Evolutionary conservation across 1,140 invertebrate genomes (phyloP).

Genomic region (Cydia splendana): DNA sequence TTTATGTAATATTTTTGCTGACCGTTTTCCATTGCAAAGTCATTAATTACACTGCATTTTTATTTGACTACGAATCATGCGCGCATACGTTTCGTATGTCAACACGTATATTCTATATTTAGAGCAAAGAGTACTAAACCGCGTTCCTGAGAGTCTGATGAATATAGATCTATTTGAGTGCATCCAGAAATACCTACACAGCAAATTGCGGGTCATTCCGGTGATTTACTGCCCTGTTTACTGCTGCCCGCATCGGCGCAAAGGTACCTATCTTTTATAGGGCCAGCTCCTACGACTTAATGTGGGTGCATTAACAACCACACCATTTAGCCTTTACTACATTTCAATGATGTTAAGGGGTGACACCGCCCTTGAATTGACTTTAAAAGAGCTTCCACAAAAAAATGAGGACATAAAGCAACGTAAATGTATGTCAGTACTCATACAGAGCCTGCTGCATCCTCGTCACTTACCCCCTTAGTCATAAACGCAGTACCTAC

Average conservation of each 20-base stretch:
- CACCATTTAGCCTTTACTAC: neutral
- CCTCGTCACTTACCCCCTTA: too few species aligned
- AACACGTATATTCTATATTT: neutral
- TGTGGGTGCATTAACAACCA: too few species aligned
- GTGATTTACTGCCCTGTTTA: constrained; percentile 13
- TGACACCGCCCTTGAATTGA: too few species aligned
- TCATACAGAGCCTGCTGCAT: too few species aligned
- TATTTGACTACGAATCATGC: neutral
- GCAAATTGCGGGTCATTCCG: constrained; percentile 20
- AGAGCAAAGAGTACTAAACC: constrained; percentile 16
- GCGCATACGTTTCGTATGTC: neutral
- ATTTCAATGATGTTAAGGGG: too few species aligned
- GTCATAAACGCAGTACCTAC: too few species aligned
- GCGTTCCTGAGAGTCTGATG: constrained; percentile 18
- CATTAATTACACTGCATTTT: neutral
- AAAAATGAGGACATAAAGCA: too few species aligned
- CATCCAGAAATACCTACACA: constrained; percentile 14
- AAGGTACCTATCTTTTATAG: constrained; percentile 6
- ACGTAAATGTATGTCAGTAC: too few species aligned
- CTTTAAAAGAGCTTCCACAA: too few species aligned
- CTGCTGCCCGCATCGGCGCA: neutral
- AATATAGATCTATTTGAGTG: constrained; percentile 21
- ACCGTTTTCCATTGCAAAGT: neutral
- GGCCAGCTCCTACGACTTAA: neutral
- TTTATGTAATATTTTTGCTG: too few species aligned